Evolutionary conservation across 2,113 vertebrate species (phyloP).

Genomic region (Numenius arquata): DNA sequence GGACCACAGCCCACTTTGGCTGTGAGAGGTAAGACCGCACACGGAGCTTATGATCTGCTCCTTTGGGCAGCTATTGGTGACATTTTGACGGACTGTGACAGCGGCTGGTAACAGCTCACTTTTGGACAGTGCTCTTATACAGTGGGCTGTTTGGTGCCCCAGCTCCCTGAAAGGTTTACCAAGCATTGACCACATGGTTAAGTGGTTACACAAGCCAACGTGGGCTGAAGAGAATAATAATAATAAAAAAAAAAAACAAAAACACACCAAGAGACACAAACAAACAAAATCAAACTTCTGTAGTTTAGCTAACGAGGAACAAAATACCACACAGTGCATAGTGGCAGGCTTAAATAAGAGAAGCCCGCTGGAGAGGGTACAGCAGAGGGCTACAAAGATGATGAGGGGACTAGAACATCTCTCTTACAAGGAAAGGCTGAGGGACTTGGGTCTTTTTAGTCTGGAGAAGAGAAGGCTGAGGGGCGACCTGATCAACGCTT

Average conservation of each 20-base stretch:
- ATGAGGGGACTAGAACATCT: no score
- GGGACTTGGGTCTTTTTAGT: no score
- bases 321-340: not conserved
- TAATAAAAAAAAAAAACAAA: no score
- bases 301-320: not conserved
- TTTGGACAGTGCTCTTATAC: not conserved
- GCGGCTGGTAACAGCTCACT: not conserved
- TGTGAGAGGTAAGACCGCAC: not conserved
- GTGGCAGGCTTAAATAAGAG: not conserved
- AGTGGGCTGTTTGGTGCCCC: not conserved
- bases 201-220: not conserved
- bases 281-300: not conserved
- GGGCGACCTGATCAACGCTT: no score
- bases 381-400: no score
- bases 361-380: not conserved
- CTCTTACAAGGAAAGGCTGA: no score
- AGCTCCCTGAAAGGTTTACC: not conserved
- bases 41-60: not conserved
- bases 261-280: not conserved
- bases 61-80: rapidly evolving
- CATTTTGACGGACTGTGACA: not conserved
- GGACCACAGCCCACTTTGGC: not conserved
- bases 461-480: no score
- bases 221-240: not conserved
- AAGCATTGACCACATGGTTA: not conserved